phyloP scores from a whole-genome alignment of 2,888 invertebrate species.

The Leptinotarsa peninsularis region DNA sequence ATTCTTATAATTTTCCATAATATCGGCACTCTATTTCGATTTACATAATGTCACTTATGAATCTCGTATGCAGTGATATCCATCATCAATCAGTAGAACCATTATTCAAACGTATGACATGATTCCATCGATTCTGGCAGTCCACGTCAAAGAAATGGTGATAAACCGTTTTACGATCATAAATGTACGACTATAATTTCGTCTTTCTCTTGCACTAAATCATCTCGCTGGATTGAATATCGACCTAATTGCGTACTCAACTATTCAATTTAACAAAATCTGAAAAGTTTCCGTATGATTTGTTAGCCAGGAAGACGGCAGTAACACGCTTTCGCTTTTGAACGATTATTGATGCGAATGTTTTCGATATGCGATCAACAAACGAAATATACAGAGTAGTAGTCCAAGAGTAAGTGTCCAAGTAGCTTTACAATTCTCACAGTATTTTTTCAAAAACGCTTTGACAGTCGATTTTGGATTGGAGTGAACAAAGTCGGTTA shows the following conservation, averaged over 20 bases:
- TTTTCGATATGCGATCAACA: neutral
- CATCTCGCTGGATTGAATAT: neutral
- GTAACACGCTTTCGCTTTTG: neutral
- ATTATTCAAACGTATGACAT: neutral
- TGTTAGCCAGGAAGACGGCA: neutral
- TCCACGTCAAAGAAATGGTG: neutral
- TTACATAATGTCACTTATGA: no score
- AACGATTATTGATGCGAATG: neutral
- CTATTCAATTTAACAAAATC: constrained; percentile 4
- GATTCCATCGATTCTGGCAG: neutral
- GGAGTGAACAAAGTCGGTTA: no score
- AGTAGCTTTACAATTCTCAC: no score
- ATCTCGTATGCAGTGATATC: no score
- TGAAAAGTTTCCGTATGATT: neutral
- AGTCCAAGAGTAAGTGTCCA: neutral
- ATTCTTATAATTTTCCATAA: no score
- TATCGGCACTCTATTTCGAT: no score
- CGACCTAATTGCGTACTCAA: constrained; percentile 4
- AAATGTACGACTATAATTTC: neutral
- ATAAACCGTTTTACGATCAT: neutral
- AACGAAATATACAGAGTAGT: neutral
- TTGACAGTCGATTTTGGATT: no score
- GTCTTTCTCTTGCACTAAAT: constrained; percentile 1
- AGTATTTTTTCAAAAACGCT: no score
- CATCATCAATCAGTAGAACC: neutral